Base-by-base conservation (phyloP, 2,113 vertebrate genomes). In the Gymnarchus niloticus region DNA sequence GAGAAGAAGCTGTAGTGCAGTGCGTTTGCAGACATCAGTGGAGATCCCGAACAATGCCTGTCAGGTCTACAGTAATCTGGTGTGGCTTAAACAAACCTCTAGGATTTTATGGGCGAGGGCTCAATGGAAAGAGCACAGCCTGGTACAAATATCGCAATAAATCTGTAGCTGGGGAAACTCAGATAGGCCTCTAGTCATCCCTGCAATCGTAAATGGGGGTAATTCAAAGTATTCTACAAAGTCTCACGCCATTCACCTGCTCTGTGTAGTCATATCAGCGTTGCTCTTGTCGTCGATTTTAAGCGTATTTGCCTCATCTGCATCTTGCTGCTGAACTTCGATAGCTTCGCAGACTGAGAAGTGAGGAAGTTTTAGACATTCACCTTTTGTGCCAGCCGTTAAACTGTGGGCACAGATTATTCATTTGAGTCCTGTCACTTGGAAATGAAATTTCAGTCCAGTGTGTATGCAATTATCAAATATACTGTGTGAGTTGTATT, bases 11-110 rank as follows among this genome's bases (percentile, higher is more conserved):
- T 14, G 37, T 37, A 17, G 28, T 54, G 52, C 37, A 33, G 61
- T 69, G 61, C 28, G 28, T 69, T 69, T 69, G 65, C 33, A 37
- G 65, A 69, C 19, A 69, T 69, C 65, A 37, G 65, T 69, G 19
- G 33, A 69, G 65, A 69, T 17, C 33, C 65, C 28, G 19, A 37
- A 69, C 65, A 69, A 69, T 69, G 65, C 5, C 33, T 69, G 65
- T 69, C 65, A 41, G 59, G 65, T 69, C 33, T 69, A n/a, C 65
- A 69, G 65, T 69, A 69, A 69, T 69, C 65, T 69, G 65, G 33
- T 33, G 65, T 19, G 65, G 33, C 65, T 69, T 69, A 69, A 69
- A 69, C 65, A 69, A 69, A 69, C 65, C 33, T 41, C 28, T 69
- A 37, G 65, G 65, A 69, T 69, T 69, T 69, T 69, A 69, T 41